A percentile compares a stretch with the other conserved stretches of the same genome.
Conservation (phyloP, 2,888 invertebrate species). For the Hecatera dysodea region DNA sequence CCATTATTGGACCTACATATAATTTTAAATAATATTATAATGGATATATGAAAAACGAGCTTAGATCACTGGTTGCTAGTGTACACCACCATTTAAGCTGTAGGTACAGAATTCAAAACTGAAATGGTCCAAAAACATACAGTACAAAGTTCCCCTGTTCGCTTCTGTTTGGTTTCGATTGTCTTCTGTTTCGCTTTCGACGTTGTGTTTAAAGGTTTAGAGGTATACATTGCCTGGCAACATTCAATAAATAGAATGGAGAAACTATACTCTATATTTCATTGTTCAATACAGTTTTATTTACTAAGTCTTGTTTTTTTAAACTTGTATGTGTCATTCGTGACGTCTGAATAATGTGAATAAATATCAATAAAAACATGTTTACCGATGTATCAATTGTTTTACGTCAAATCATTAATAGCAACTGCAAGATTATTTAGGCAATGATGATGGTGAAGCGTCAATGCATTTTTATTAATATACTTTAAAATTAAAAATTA, state of each 20-base stretch:
- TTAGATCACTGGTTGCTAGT: background rate
- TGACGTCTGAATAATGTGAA: background rate
- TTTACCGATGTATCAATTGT: too few relatives aligned
- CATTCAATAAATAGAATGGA: background rate
- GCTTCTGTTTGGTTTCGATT: slow-evolving; percentile 39
- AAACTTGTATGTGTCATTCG: background rate
- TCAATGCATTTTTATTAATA: too few relatives aligned
- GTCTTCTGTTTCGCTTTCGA: slow-evolving; percentile 21
- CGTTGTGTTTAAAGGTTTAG: slow-evolving; percentile 5
- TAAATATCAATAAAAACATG: too few relatives aligned
- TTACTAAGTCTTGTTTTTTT: background rate
- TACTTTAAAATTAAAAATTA: too few relatives aligned
- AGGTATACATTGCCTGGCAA: slow-evolving; percentile 2
- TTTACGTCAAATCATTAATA: too few relatives aligned
- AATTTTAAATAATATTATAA: too few relatives aligned
- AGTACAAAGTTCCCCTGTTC: background rate
- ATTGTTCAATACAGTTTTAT: background rate
- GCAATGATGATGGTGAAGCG: too few relatives aligned
- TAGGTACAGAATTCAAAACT: background rate
- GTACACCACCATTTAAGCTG: background rate
- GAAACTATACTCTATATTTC: background rate
- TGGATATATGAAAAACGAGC: too few relatives aligned
- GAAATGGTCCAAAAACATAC: slow-evolving; percentile 8
- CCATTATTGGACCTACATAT: too few relatives aligned
- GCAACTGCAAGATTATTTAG: too few relatives aligned